These are phyloP conservation scores for Pogonomyrmex barbatus DNA, from an alignment of 1,140 invertebrate genomes.

Conservation along the genomic window DNA sequence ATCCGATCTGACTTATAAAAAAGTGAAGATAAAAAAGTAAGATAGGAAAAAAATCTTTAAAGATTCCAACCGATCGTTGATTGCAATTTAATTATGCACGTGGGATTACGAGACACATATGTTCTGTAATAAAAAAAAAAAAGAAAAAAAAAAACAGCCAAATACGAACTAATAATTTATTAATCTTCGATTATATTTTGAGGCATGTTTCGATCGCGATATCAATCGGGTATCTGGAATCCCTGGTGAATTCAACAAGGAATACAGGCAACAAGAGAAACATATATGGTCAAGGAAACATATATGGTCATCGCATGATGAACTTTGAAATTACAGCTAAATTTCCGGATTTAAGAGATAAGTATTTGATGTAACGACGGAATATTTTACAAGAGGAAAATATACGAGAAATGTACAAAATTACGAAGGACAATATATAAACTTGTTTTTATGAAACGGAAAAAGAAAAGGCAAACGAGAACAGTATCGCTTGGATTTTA, in stretches of 20 bases:
- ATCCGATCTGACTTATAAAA: not conserved
- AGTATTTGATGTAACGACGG: not conserved
- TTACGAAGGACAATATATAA: no score
- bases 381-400: not conserved
- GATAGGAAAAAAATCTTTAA: not conserved
- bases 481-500: not conserved
- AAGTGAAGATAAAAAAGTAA: not conserved
- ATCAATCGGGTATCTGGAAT: not conserved
- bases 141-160: not conserved
- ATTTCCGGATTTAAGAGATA: not conserved
- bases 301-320: not conserved
- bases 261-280: no score
- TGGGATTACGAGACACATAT: not conserved
- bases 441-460: not conserved
- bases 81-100: not conserved
- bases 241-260: not conserved
- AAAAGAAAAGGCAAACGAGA: not conserved
- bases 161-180: not conserved
- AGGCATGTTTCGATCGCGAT: not conserved
- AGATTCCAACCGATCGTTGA: not conserved
- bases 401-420: not conserved
- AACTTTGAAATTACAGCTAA: not conserved
- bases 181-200: not conserved
- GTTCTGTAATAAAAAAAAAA: no score
- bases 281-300: not conserved